These are phyloP conservation scores for Amiota minor DNA, from an alignment of 2,888 invertebrate genomes.

Conservation along the genomic window DNA sequence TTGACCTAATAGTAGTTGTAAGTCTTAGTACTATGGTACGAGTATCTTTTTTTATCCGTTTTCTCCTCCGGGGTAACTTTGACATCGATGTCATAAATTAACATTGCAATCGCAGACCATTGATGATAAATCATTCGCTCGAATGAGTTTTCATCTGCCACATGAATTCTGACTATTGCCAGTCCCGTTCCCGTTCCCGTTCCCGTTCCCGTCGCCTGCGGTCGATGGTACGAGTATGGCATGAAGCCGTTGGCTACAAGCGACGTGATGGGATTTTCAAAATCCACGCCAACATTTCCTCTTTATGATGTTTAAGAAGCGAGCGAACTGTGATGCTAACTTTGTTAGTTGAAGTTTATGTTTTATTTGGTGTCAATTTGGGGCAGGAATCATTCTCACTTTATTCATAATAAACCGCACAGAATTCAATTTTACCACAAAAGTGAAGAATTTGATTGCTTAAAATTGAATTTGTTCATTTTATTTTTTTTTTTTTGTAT, in stretches of 20 bases:
- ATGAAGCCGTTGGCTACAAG: constrained; percentile 42
- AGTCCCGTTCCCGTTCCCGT: constrained; percentile 9
- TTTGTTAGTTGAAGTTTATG: constrained; percentile 59
- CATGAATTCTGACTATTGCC: constrained; percentile 55
- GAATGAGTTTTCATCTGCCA: constrained; percentile 60
- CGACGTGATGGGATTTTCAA: constrained; percentile 61
- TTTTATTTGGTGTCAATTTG: constrained; percentile 60
- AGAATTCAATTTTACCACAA: constrained; percentile 52
- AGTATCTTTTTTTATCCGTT: constrained; percentile 32
- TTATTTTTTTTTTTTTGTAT: constrained; percentile 5
- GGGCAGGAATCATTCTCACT: constrained; percentile 51
- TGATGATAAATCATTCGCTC: constrained; percentile 60
- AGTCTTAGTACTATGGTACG: neutral
- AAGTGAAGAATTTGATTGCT: constrained; percentile 53
- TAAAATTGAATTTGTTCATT: constrained; percentile 51
- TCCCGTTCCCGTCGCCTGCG: neutral
- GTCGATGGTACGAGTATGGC: constrained; percentile 8
- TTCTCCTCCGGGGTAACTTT: constrained; percentile 53
- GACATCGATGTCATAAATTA: constrained; percentile 60
- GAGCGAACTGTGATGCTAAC: constrained; percentile 58
- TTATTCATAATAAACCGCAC: constrained; percentile 54
- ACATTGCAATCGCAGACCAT: constrained; percentile 60
- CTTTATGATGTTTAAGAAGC: constrained; percentile 41
- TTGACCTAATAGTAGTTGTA: neutral
- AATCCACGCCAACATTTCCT: constrained; percentile 60